Conservation (phyloP, 2,888 invertebrate genomes). For the Aleiodes leptofemur region DNA sequence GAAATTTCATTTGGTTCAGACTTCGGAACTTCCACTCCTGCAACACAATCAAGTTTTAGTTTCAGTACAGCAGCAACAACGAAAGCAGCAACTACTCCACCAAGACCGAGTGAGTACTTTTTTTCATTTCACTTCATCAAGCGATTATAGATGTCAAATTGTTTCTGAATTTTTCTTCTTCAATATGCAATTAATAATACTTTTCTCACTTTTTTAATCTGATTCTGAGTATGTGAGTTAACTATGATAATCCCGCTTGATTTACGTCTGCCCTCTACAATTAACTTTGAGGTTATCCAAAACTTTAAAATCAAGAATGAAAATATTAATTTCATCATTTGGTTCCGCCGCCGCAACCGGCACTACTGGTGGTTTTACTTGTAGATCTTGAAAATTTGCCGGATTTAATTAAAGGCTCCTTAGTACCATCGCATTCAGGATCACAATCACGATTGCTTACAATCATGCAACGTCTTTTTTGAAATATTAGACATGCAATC, state of each 20-base stretch:
- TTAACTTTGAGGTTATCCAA: constrained; percentile 55
- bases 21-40: constrained; percentile 77
- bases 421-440: constrained; percentile 60
- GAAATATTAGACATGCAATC: constrained; percentile 62
- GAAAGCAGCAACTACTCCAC: constrained; percentile 69
- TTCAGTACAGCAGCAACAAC: constrained; percentile 71
- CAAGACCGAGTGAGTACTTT: constrained; percentile 66
- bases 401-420: constrained; percentile 60
- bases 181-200: background rate
- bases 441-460: constrained; percentile 62
- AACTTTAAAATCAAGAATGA: background rate
- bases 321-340: constrained; percentile 3
- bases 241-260: background rate
- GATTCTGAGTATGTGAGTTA: constrained; percentile 50
- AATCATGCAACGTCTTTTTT: constrained; percentile 54
- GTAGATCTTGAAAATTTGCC: constrained; percentile 56
- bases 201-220: background rate
- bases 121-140: constrained; percentile 61
- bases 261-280: constrained; percentile 63
- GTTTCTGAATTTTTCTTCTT: constrained; percentile 29
- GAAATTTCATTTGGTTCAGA: constrained; percentile 71
- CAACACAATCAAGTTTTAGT: constrained; percentile 76
- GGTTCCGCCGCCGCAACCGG: background rate
- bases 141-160: constrained; percentile 20
- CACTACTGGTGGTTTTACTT: constrained; percentile 48